phyloP scores from a whole-genome alignment of 2,113 vertebrate genomes.

The Spea bombifrons region DNA sequence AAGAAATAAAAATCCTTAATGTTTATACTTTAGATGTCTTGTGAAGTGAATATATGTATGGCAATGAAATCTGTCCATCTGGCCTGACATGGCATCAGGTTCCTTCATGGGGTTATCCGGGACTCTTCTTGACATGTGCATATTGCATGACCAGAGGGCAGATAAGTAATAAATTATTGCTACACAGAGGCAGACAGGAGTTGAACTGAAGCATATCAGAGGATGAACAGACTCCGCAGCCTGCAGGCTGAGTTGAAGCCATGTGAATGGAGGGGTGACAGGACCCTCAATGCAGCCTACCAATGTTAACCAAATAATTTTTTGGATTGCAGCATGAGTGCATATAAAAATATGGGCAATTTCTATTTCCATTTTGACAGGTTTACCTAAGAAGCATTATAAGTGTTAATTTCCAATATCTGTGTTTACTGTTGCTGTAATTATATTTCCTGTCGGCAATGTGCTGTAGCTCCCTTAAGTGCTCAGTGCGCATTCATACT shows the following conservation, averaged over 20 bases:
- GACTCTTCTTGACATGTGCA: conserved; percentile 35
- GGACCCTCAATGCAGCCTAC: not conserved
- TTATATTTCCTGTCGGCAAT: too few species aligned
- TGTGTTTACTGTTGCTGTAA: too few species aligned
- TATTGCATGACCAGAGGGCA: conserved; percentile 41
- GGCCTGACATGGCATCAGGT: conserved; percentile 24
- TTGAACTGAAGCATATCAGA: conserved; percentile 29
- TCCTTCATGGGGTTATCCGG: conserved; percentile 16
- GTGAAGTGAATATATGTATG: not conserved
- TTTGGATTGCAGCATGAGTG: too few species aligned
- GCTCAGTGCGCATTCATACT: too few species aligned
- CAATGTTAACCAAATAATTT: too few species aligned
- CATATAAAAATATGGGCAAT: too few species aligned
- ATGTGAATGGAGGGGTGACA: conserved; percentile 17
- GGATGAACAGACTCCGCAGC: conserved; percentile 21
- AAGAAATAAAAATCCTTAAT: too few species aligned
- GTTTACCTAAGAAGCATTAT: too few species aligned
- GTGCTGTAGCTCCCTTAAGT: too few species aligned
- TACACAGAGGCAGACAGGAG: conserved; percentile 17
- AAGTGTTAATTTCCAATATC: too few species aligned
- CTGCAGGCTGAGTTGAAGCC: conserved; percentile 5
- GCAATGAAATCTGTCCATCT: conserved; percentile 28
- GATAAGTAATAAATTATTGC: conserved; percentile 39
- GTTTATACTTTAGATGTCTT: too few species aligned
- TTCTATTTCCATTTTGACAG: too few species aligned